Evolutionary conservation across 2,888 invertebrate species (phyloP), one percentile per base, ranked within the genome.

Genomic region (Yponomeuta sedellus): DNA sequence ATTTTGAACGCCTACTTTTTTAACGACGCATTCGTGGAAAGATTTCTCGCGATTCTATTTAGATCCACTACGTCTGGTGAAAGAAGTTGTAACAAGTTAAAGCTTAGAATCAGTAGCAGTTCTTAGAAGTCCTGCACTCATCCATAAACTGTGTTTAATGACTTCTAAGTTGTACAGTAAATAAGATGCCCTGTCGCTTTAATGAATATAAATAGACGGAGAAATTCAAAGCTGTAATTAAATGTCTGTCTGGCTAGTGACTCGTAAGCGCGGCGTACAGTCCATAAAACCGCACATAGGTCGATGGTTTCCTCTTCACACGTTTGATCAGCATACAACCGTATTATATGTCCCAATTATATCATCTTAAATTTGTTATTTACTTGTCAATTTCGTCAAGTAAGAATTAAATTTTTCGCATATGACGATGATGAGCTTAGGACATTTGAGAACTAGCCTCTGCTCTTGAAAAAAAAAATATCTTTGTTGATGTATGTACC

Each of bases 41-140:
- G 44, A 52, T 16, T 12, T 52, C 44, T 52, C 44, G 70, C 72
- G 71, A 72, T 74, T 80, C 82, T 89, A 88, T 88, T 88, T 88
- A 80, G 75, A 80, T 77, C 71, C 76, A 70, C 71, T 68, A 71
- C 70, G 68, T 67, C 64, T 64, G 68, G 64, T 58, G 58, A 58
- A 71, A 70, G 68, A 71, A 69, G 68, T 71, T 70, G 70, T 71
- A 68, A 70, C 64, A 67, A 66, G 69, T 71, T 66, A 66, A 66
- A 22, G 59, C 67, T 56, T 22, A 69, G 62, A 62, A 34, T 19
- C 64, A 62, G 66, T 64, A 62, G 66, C 59, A 64, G 67, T 67
- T 65, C 69, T 65, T 64, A 1, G 44, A 16, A 52, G 16, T 52
- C 3, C 16, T 68, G 66, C 68, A 66, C 34, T 34, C 34, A 8